Evolutionary conservation across 2,113 vertebrate genomes (phyloP).

Genomic region (Passer montanus): DNA sequence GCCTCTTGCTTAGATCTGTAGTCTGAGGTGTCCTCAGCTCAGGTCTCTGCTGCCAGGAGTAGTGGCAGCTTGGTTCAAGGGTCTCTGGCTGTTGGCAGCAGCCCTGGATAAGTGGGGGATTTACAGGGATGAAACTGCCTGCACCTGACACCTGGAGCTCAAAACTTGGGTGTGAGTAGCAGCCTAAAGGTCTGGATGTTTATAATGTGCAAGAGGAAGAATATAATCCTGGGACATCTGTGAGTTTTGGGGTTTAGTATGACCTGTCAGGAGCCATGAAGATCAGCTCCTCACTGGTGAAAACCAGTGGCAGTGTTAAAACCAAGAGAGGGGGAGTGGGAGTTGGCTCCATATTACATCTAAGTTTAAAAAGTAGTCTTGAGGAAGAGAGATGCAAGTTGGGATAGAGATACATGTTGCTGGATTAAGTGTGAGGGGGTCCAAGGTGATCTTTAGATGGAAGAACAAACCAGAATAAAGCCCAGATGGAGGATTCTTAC

Average conservation of each 20-base stretch:
- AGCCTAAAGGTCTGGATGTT: neutral
- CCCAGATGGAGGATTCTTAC: neutral
- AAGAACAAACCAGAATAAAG: neutral
- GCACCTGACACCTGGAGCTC: fast-evolving
- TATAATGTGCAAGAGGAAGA: neutral
- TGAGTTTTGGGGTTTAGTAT: neutral
- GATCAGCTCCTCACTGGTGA: neutral
- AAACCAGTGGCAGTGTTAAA: neutral
- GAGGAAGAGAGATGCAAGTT: neutral
- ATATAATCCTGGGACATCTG: neutral
- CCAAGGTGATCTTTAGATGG: neutral
- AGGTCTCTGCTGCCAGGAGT: neutral
- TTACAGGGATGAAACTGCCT: neutral
- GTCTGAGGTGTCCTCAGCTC: neutral
- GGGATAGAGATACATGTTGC: neutral
- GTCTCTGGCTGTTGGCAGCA: neutral
- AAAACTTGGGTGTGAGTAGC: neutral
- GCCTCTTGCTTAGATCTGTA: neutral
- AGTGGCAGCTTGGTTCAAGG: neutral
- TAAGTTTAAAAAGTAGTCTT: neutral
- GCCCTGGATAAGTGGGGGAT: neutral
- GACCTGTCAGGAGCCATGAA: neutral
- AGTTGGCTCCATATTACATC: neutral
- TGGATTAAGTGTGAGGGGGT: neutral
- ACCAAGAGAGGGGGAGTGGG: neutral